A percentile compares a stretch with the other conserved stretches of the same genome.
Evolutionary conservation across 2,113 vertebrate species (phyloP).

Genomic region (Colius striatus): DNA sequence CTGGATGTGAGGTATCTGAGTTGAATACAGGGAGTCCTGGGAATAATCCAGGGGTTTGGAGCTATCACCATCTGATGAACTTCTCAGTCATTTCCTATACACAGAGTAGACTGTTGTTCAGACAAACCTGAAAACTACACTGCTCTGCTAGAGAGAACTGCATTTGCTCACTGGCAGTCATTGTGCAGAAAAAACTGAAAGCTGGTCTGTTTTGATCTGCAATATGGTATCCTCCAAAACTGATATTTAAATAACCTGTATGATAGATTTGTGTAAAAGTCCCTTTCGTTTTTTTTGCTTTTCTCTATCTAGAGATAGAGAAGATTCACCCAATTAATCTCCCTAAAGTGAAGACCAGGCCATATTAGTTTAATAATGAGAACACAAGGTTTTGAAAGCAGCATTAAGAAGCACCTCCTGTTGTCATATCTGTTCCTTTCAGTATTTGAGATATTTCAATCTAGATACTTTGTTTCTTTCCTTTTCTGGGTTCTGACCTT

Average conservation of each 20-base stretch:
- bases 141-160: background rate
- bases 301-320: background rate
- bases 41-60: background rate
- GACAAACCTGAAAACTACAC: background rate
- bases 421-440: background rate
- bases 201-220: background rate
- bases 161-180: background rate
- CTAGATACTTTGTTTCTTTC: background rate
- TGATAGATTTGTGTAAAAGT: background rate
- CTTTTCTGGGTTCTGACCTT: background rate
- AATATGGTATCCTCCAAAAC: background rate
- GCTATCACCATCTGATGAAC: fast-evolving
- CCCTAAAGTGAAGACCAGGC: fast-evolving
- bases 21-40: background rate
- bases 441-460: background rate
- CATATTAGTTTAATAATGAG: background rate
- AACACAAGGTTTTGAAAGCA: background rate
- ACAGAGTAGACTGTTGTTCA: fast-evolving
- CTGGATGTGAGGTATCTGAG: background rate
- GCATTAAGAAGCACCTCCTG: background rate
- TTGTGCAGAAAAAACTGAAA: background rate
- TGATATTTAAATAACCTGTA: background rate
- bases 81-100: background rate
- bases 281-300: background rate
- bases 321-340: background rate